Base-by-base conservation (phyloP, 2,797 vertebrate species). In the Myotis myotis region DNA sequence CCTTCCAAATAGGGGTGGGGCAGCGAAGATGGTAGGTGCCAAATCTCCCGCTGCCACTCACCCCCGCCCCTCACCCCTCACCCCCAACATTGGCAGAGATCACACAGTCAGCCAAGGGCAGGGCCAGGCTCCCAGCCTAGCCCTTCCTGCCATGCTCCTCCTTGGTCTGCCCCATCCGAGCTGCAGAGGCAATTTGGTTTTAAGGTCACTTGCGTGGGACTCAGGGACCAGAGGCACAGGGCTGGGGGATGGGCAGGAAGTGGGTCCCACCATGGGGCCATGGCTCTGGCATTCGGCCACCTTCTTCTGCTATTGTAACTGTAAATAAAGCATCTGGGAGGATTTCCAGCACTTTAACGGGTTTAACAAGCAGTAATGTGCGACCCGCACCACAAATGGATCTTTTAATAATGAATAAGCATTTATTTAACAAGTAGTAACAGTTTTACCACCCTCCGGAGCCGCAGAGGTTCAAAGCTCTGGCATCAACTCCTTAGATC, bases 331-430 rank as follows among this genome's bases (percentile, higher is more conserved):
- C 49, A 82, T 72, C 80, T 74, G 84, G 86, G 97, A 96, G 90
- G 60, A 23, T 68, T 96, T 93, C 38, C 44, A 53, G 82, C 68
- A 78, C n/a, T 88, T 94, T 33, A 88, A 89, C n/a, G 44, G 62
- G 60, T 75, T 97, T 95, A 97, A 95, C 87, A 92, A 94, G 96
- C 94, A 49, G 60, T 91, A 86, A 94, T 88, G 41, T 95, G 66
- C 1, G 41, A 76, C 87, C 96, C 71, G 49, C 12, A 71, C 83
- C 95, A 71, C 36, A 92, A 94, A 94, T 80, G 74, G 87, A 19
- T 70, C 64, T 96, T 95, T 97, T 88, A 97, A 97, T 97, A 97
- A 95, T 97, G 91, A 97, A 97, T 96, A 95, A 95, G 85, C 94
- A 72, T 87, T 93, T 94, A 95, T 94, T 96, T 95, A 97, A 93